Evolutionary conservation across 1,140 invertebrate genomes (phyloP).

Genomic region (Parapsyche elsis): DNA sequence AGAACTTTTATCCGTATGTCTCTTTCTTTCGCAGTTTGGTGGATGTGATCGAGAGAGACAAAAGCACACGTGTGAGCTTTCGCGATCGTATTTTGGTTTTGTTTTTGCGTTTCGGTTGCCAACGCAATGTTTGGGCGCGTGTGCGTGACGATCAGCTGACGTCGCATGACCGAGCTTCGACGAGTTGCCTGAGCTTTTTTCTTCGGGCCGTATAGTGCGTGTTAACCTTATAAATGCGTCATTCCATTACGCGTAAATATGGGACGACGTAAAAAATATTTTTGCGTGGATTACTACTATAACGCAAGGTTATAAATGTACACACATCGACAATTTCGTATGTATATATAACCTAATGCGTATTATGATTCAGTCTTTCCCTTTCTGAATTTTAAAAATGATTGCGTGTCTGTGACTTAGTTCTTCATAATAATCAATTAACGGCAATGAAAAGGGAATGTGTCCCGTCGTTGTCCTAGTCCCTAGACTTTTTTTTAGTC

Average conservation of each 20-base stretch:
- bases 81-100: constrained; percentile 27
- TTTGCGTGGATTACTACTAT: too few species aligned
- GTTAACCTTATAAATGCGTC: constrained; percentile 38
- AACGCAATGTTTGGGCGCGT: constrained; percentile 39
- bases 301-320: too few species aligned
- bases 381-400: too few species aligned
- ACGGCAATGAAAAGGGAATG: too few species aligned
- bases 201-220: background rate
- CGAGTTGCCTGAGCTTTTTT: constrained; percentile 28
- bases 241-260: background rate
- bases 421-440: too few species aligned
- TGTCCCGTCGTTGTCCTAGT: too few species aligned
- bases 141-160: constrained; percentile 50
- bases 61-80: background rate
- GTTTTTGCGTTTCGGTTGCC: constrained; percentile 48
- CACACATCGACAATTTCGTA: too few species aligned
- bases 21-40: background rate
- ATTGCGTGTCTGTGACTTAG: too few species aligned
- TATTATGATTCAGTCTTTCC: too few species aligned
- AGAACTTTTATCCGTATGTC: background rate
- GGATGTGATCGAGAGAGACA: background rate
- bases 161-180: constrained; percentile 45
- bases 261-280: background rate
- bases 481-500: too few species aligned
- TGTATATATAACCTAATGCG: too few species aligned